Evolutionary conservation across 1,140 invertebrate species (phyloP), one percentile per base, ranked within the genome.

Genomic region (Temnothorax curvispinosus): DNA sequence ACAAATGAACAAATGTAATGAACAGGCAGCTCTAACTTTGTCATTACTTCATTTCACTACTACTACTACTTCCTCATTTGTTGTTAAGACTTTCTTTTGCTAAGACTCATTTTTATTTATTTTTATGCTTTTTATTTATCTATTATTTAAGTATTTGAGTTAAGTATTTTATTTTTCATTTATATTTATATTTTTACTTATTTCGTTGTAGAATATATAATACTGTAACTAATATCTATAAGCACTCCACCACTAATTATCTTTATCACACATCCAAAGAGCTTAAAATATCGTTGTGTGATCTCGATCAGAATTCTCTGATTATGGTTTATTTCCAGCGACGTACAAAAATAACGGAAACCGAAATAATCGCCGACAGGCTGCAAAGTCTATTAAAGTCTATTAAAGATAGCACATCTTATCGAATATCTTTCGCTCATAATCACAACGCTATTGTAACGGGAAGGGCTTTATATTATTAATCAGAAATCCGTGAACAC

Each of bases 401-500:
- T 47, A 76, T 81, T 71, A 41, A 81, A 72, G 85, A 87, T 74
- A 81, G n/a, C 8, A 27, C 27, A 27, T n/a, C 35, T 84, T 90
- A 89, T 89, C 82, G 56, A 13, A 15, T 15, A 67, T 80, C 18
- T n/a, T 13, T 65, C 52, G 58, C 67, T 75, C 35, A 86, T 89
- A 58, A 74, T 67, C 21, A 67, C 35, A 38, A 9, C 3, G 52
- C 44, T 50, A 5, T 77, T 41, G 7, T 41, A 47, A 35, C 35
- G 47, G n/a, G 27, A 50, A n/a, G 62, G 41, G 85, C 64, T 87
- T 86, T 90, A 67, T 87, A 47, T 38, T 58, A 32, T 86, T 91
- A 90, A 90, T 88, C 75, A 60, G 78, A 74, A 85, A 91, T 91
- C 81, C 80, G 78, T 90, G 75, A 88, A 58, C 54, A 27, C 27